phyloP scores from a whole-genome alignment of 2,113 vertebrate species.

The Python bivittatus region DNA sequence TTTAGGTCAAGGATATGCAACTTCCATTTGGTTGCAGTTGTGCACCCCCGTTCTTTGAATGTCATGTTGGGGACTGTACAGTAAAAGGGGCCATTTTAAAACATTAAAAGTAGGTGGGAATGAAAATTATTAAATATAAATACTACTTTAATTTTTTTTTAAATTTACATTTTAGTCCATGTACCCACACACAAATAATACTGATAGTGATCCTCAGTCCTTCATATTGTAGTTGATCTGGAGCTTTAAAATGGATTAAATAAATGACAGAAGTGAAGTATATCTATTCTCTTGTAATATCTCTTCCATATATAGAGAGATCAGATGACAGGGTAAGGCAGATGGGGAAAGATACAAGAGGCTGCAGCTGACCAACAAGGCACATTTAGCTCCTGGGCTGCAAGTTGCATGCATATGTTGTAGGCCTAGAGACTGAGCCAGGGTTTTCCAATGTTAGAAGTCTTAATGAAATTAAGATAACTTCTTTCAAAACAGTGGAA shows the following conservation, averaged over 20 bases:
- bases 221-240: background rate
- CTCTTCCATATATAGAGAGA: too few species aligned
- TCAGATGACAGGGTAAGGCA: too few species aligned
- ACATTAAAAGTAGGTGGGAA: background rate
- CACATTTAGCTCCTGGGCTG: background rate
- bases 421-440: background rate
- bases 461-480: background rate
- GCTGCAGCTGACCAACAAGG: background rate
- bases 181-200: background rate
- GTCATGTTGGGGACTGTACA: background rate
- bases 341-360: too few species aligned
- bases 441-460: background rate
- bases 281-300: background rate
- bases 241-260: background rate
- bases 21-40: background rate
- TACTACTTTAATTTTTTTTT: background rate
- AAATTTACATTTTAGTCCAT: background rate
- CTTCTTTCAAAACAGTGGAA: background rate
- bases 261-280: background rate
- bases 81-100: background rate
- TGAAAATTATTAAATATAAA: background rate
- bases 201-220: background rate
- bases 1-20: background rate
- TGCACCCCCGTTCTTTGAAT: background rate
- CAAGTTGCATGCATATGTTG: background rate